Evolutionary conservation across 1,140 invertebrate species (phyloP).

Genomic region (Ips typographus): DNA sequence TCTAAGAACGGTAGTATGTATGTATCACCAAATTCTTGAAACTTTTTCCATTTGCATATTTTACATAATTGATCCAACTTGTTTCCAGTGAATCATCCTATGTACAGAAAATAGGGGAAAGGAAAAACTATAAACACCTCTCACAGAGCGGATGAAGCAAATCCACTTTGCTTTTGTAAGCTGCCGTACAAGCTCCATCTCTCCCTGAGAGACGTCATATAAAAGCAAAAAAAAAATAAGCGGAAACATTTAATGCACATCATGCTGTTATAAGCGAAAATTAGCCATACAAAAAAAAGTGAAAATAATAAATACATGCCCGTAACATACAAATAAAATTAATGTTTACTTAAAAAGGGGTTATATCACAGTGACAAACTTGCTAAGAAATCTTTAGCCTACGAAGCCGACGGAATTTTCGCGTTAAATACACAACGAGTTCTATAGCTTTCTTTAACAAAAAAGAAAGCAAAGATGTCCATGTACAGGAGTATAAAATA

Average conservation of each 20-base stretch:
- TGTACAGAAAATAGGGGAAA: too few relatives aligned
- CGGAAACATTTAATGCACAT: constrained; percentile 44
- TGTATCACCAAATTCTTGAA: too few relatives aligned
- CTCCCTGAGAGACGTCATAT: neutral
- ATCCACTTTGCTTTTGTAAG: too few relatives aligned
- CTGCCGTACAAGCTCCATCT: neutral
- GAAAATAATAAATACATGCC: constrained; percentile 36
- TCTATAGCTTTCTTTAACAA: constrained; percentile 41
- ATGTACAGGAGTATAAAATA: constrained; percentile 43
- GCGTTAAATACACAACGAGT: constrained; percentile 40
- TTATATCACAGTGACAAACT: constrained; percentile 22
- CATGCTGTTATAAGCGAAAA: constrained; percentile 45
- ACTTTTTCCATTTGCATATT: too few relatives aligned
- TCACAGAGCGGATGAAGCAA: too few relatives aligned
- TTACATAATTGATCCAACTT: too few relatives aligned
- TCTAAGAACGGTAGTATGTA: too few relatives aligned
- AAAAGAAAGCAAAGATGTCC: constrained; percentile 44
- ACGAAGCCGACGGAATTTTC: constrained; percentile 36
- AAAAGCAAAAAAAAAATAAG: constrained; percentile 37
- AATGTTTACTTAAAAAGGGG: neutral
- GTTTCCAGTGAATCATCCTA: too few relatives aligned
- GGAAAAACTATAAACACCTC: too few relatives aligned
- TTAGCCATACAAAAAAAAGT: constrained; percentile 32
- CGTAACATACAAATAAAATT: constrained; percentile 16
- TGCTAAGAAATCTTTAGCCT: constrained; percentile 37